Base-by-base conservation (phyloP, 1,140 invertebrate genomes). In the Pogonognathellus flavescens region DNA sequence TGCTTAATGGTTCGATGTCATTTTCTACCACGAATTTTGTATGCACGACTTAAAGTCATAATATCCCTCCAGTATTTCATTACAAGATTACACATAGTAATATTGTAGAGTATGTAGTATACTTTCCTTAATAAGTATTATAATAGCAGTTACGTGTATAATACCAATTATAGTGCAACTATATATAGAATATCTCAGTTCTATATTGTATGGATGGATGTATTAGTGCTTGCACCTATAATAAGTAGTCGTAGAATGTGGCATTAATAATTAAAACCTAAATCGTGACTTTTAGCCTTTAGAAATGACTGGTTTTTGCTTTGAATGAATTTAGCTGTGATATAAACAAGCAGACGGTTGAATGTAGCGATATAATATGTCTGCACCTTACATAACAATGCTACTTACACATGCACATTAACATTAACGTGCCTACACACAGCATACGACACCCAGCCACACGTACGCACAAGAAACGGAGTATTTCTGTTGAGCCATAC, bases 261-360 rank as follows among this genome's bases (percentile, higher is more conserved):
- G 70, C 70, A 49, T 76, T 76, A 41, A 76, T 76, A 76, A 76
- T 76, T 41, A 76, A 76, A 41, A 76, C 3, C 70, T 50, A 76
- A 76, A 76, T 76, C 70, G 70, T 76, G 70, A 76, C 70, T 76
- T 76, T 76, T 76, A 76, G 70, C 70, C 70, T 31, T 76, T 76
- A 76, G 70, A 50, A 76, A 76, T 49, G 70, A 31, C 25, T n/a
- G n/a, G n/a, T n/a, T 76, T 76, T 66, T 31, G 70, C 70, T 49
- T 50, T 76, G 10, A 31, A 41, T 41, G 31, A 41, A 41, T 41
- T 41, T 41, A 41, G 1, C 31, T 41, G 1, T 41, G 31, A 41
- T 41, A 41, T n/a, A n/a, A n/a, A n/a, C n/a, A n/a, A n/a, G n/a
- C 31, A 41, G 2, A 41, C 31, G 6, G 53, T 57, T 57, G 10